phyloP scores from a whole-genome alignment of 2,113 vertebrate genomes.

The Hippocampus abdominalis region DNA sequence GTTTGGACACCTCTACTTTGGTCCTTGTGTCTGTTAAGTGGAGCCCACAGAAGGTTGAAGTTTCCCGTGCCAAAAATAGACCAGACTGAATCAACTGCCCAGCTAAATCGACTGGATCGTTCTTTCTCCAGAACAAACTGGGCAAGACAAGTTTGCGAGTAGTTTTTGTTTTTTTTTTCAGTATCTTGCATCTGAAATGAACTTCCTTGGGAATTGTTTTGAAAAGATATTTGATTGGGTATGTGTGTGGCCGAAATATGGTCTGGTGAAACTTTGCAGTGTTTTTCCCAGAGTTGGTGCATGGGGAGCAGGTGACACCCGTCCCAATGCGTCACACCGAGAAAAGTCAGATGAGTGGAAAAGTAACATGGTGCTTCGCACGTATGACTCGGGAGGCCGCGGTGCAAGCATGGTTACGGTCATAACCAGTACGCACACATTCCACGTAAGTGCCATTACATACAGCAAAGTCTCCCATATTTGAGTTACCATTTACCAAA shows the following conservation, averaged over 20 bases:
- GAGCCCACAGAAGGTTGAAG: not conserved
- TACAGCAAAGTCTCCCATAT: not conserved
- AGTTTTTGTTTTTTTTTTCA: not conserved
- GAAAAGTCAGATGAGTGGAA: constrained; percentile 54
- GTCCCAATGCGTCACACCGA: not conserved
- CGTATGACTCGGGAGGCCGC: constrained; percentile 49
- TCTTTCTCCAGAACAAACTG: constrained; percentile 7
- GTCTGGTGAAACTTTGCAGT: constrained; percentile 32
- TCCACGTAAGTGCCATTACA: constrained; percentile 59
- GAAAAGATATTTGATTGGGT: constrained; percentile 36
- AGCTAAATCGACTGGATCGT: constrained; percentile 6
- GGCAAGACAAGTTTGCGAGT: not conserved
- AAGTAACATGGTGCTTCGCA: constrained; percentile 47
- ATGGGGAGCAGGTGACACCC: constrained; percentile 2
- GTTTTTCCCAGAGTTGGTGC: constrained; percentile 9
- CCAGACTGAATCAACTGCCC: not conserved
- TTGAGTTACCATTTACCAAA: too few species aligned
- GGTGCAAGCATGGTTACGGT: constrained; percentile 55
- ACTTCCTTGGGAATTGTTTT: constrained; percentile 25
- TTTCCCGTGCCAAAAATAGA: constrained; percentile 49
- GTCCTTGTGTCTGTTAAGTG: not conserved
- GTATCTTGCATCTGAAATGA: constrained; percentile 22
- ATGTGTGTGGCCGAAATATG: constrained; percentile 34
- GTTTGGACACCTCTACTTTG: not conserved
- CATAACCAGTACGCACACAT: constrained; percentile 65